These are phyloP conservation scores for Cancer borealis DNA, from an alignment of 2,888 invertebrate genomes.

Conservation along the genomic window DNA sequence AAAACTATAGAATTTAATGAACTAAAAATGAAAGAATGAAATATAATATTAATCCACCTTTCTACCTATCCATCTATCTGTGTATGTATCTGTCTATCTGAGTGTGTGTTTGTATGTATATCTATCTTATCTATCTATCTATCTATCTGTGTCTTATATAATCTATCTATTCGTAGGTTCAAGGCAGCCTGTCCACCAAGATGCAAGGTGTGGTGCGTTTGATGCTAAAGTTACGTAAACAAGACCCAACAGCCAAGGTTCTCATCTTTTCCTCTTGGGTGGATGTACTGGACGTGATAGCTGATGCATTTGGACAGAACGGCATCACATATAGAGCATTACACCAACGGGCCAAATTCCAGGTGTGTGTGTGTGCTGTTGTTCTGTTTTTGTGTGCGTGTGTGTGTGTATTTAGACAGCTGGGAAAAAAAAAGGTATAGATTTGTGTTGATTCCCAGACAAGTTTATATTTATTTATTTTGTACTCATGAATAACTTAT, in stretches of 20 bases:
- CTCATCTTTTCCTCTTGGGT: conserved; percentile 86
- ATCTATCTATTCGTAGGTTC: background rate
- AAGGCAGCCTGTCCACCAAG: background rate
- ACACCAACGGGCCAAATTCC: conserved; percentile 80
- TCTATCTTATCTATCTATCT: background rate
- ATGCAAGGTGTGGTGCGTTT: conserved; percentile 79
- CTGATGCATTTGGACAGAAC: conserved; percentile 83
- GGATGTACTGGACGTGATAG: conserved; percentile 82
- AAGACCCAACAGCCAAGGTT: conserved; percentile 84
- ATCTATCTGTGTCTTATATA: background rate
- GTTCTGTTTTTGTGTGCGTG: too few species aligned
- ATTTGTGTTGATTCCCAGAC: too few species aligned
- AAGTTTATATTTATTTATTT: too few species aligned
- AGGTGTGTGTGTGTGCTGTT: conserved; percentile 54
- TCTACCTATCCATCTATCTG: too few species aligned
- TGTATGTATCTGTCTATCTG: background rate
- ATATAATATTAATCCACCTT: too few species aligned
- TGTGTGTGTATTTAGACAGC: too few species aligned
- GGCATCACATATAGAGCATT: conserved; percentile 81
- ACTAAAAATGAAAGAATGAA: too few species aligned
- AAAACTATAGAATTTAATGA: background rate
- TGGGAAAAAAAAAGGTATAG: too few species aligned
- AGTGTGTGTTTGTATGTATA: background rate
- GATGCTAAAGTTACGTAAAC: conserved; percentile 82
- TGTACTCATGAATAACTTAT: too few species aligned